Evolutionary conservation across 2,113 vertebrate genomes (phyloP).

Genomic region (Bombycilla garrulus): DNA sequence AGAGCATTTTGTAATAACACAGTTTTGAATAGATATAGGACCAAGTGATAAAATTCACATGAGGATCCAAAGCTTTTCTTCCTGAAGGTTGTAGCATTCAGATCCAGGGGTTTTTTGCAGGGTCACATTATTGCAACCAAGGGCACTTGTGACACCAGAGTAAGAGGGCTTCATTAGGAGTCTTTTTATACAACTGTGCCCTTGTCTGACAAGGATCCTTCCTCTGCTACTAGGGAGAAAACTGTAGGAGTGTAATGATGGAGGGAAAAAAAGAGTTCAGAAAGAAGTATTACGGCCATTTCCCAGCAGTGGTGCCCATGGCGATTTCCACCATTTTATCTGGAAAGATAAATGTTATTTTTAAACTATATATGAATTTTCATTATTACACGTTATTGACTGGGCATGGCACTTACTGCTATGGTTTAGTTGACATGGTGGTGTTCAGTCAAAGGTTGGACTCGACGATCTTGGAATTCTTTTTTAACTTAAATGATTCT

Average conservation of each 20-base stretch:
- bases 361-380: neutral
- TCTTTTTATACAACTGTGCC: neutral
- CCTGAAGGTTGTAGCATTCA: neutral
- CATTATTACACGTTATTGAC: neutral
- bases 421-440: neutral
- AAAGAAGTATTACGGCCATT: neutral
- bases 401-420: neutral
- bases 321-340: neutral
- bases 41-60: neutral
- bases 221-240: neutral
- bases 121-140: neutral
- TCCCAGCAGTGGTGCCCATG: neutral
- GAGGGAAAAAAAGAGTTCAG: neutral
- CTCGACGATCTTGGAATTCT: neutral
- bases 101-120: neutral
- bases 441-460: neutral
- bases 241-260: neutral
- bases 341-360: neutral
- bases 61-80: neutral
- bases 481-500: neutral
- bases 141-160: neutral
- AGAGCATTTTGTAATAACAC: constrained; percentile 10
- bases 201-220: neutral
- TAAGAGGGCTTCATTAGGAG: neutral
- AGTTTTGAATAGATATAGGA: neutral